These are phyloP conservation scores for Urocolius indicus DNA, from an alignment of 2,113 vertebrate species.

Conservation along the genomic window DNA sequence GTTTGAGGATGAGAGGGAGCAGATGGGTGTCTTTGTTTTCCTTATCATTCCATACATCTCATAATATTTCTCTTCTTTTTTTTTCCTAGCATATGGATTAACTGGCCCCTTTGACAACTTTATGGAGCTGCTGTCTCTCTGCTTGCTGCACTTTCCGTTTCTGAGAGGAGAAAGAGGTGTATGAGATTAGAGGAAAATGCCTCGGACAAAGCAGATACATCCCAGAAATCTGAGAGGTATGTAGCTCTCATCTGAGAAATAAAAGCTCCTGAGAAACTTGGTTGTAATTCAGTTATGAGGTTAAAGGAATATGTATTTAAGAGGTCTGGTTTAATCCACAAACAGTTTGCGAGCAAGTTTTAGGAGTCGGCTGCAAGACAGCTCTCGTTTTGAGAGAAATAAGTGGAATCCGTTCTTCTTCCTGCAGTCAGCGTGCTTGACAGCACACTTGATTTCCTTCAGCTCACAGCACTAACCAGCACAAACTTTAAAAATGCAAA, in stretches of 20 bases:
- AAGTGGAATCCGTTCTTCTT: neutral
- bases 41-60: neutral
- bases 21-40: neutral
- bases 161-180: slow-evolving; percentile 72
- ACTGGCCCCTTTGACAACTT: slow-evolving; percentile 73
- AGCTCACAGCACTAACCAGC: neutral
- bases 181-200: slow-evolving; percentile 87
- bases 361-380: neutral
- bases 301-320: neutral
- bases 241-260: slow-evolving; percentile 28
- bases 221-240: slow-evolving; percentile 97
- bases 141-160: slow-evolving; percentile 66
- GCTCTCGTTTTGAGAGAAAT: neutral
- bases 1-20: neutral
- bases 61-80: neutral
- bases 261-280: neutral
- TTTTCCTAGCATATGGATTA: slow-evolving; percentile 76
- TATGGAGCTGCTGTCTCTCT: slow-evolving; percentile 79
- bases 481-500: neutral
- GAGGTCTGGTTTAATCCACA: neutral
- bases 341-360: neutral
- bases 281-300: neutral
- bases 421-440: neutral
- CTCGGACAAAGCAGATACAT: slow-evolving; percentile 98
- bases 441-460: neutral